Conservation (phyloP, 2,797 vertebrate species). For the Babyrousa celebensis region DNA sequence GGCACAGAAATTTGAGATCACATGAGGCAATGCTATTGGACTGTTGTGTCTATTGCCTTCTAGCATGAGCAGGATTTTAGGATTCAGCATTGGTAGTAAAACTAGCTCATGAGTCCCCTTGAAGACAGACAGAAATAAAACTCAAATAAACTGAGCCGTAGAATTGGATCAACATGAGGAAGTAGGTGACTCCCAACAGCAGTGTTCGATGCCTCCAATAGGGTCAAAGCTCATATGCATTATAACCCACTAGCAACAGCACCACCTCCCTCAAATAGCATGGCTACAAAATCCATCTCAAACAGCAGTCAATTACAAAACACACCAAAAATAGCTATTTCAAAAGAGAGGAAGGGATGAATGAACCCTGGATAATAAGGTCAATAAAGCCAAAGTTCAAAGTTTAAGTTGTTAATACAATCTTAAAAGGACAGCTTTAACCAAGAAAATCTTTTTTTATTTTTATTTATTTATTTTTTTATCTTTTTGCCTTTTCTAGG, state of each 20-base stretch:
- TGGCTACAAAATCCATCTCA: background rate
- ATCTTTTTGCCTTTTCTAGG: too few relatives aligned
- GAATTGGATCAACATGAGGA: background rate
- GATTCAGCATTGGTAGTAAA: background rate
- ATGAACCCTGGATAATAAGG: background rate
- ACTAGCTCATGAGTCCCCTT: constrained; percentile 32
- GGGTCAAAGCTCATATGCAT: background rate
- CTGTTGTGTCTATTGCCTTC: background rate
- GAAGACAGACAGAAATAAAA: constrained; percentile 61
- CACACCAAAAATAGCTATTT: background rate
- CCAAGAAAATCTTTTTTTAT: constrained; percentile 8
- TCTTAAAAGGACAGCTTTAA: background rate
- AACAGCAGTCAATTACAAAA: background rate
- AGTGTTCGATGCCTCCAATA: background rate
- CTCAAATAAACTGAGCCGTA: constrained; percentile 39
- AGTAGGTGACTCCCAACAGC: constrained; percentile 30
- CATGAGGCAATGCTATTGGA: background rate
- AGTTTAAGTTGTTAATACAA: background rate
- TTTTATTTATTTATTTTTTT: too few relatives aligned
- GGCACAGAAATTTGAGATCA: constrained; percentile 34
- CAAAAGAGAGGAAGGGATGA: background rate
- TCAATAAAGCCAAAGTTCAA: constrained; percentile 54
- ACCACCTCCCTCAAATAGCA: background rate
- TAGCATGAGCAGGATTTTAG: constrained; percentile 11
- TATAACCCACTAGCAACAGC: background rate